Evolutionary conservation across 2,797 vertebrate species (phyloP), one percentile per base, ranked within the genome.

Genomic region (Serranus cabrilla): DNA sequence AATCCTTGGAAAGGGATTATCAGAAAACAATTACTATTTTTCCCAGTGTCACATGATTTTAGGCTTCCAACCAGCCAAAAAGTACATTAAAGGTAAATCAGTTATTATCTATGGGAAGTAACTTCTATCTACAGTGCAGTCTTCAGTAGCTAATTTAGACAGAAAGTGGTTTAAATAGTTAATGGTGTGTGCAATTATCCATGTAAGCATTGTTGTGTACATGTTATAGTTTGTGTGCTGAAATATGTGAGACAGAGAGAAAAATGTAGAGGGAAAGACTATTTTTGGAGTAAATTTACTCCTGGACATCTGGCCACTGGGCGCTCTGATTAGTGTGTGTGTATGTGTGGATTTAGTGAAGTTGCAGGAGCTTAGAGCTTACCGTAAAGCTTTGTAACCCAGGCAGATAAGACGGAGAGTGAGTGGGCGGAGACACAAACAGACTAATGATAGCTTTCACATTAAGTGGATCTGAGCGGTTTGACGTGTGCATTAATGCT

Each of bases 351-450:
- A 74, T 86, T 92, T 84, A 87, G 85, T 87, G 71, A 92, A 83
- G 86, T 89, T 83, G 77, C 72, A 73, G 68, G 66, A 83, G 87
- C 87, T 93, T 90, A 90, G 60, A 87, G 89, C 78, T 91, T 92
- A 91, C 78, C 18, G 72, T 86, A 55, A 62, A 82, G 89, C 90
- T 91, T 88, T 85, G 74, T 86, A 81, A 72, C 54, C 20, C 74
- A 58, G 71, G 54, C 63, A 74, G 71, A 88, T 87, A 87, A 82
- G 89, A 88, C 18, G 50, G 55, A 74, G 80, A 83, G 81, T 81
- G 73, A 77, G 76, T 77, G 84, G 82, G 81, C 8, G 57, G 73
- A 76, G 80, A 71, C 72, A 70, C 61, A 81, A 59, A 74, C 59
- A 52, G 25, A 70, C 80, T 88, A 79, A 81, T 81, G 78, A 84